Evolutionary conservation across 2,888 invertebrate species (phyloP), one percentile per base, ranked within the genome.

Genomic region (Melanophora roralis): DNA sequence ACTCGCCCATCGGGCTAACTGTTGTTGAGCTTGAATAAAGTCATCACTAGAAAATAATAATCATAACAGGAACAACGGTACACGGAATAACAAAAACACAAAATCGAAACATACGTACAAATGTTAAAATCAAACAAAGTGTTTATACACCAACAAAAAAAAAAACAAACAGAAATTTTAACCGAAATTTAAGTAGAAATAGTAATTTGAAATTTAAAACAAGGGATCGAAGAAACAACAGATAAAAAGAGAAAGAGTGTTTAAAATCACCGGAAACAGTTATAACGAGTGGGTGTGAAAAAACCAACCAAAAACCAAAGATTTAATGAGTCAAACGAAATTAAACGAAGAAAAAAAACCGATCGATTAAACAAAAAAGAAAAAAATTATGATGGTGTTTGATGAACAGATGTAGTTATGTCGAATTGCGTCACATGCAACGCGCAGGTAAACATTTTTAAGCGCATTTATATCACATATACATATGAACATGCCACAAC

Each of bases 11-110:
- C 95, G 95, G 94, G 95, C 96, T 95, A 95, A 94, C 93, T 95
- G 95, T 95, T 95, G 96, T 95, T 95, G 96, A 95, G 96, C 96
- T 95, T 96, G 95, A 95, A 96, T 95, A 95, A 96, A 96, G 94
- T 95, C 95, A 95, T 95, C 96, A 95, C 96, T 96, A 95, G 94
- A 95, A 95, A 95, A 95, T 94, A 95, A 94, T 93, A 94, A 94
- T 93, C 92, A 93, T 93, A 93, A 93, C 92, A 92, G 93, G 90
- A 91, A 93, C 93, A 89, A 93, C 93, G 91, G 91, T 92, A 92
- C 88, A 89, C 91, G 88, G 87, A 89, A 88, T 85, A 88, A 88
- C 85, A 85, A 72, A 55, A 82, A 81, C 78, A 80, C 77, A 82
- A 83, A 81, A 71, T 77, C 69, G 69, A 76, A 68, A 76, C 68